Conservation (phyloP, 2,797 vertebrate species). For the Octomys mimax region DNA sequence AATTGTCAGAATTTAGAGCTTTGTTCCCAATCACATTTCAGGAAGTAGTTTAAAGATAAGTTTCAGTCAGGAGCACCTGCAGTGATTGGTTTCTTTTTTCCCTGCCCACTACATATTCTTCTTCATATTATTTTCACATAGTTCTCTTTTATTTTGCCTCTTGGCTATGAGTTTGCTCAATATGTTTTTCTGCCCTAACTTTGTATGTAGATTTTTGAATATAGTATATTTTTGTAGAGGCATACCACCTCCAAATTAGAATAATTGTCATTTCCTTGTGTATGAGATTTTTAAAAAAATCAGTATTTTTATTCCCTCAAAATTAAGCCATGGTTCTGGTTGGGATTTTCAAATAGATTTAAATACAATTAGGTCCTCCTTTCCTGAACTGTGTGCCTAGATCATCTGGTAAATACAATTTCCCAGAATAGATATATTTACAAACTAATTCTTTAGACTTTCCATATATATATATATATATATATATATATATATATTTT, state of each 20-base stretch:
- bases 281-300: neutral
- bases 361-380: neutral
- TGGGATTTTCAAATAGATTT: neutral
- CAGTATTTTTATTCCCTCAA: constrained; percentile 3
- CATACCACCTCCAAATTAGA: neutral
- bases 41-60: neutral
- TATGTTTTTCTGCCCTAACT: neutral
- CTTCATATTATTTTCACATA: neutral
- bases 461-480: no score
- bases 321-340: neutral
- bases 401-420: neutral
- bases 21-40: neutral
- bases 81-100: neutral
- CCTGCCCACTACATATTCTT: no score
- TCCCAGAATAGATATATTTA: neutral
- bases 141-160: neutral
- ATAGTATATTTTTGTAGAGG: neutral
- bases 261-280: neutral
- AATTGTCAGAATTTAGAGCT: neutral
- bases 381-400: neutral
- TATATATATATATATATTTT: neutral
- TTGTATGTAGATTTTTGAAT: neutral
- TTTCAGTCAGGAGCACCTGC: neutral
- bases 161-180: neutral
- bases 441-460: no score